Base-by-base conservation (phyloP, 2,888 invertebrate genomes). In the Hecatera dysodea region DNA sequence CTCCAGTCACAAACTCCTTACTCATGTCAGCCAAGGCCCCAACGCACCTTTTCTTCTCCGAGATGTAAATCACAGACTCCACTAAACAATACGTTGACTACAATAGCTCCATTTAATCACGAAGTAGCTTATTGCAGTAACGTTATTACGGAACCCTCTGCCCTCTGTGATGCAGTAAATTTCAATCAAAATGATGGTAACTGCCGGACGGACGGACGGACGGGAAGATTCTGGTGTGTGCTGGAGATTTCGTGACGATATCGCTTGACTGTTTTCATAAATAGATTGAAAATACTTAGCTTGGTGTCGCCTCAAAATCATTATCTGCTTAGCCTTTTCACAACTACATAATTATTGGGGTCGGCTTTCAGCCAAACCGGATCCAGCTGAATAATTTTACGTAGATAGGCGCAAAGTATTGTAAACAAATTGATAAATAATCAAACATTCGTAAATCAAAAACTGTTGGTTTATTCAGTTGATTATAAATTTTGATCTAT, bases 181-280 rank as follows among this genome's bases (percentile, higher is more conserved):
- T 94, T 94, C 93, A 94, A 95, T 95, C 94, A 94, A 92, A 94
- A 93, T 91, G 90, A 93, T 93, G 88, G 89, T 92, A 93, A 91
- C 91, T 89, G 90, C 93, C 93, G 94, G 94, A 93, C 93, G 89
- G 81, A 78, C 93, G 89, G 81, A 78, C 65, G 52, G 59, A 62
- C 69, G 60, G 88, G 56, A 9, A 19, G 90, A 95, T 94, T 94
- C 90, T 90, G 89, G 50, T 1, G 5, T 42, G 46, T 29, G 15
- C 19, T 44, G 27, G 53, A 72, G 70, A 86, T 82, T 22, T 70
- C 19, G 65, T 60, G 70, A 68, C 72, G 72, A 74, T 67, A 69
- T 61, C 46, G 75, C 33, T 50, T 27, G 0, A 39, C 0, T 39
- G 46, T 27, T n/a, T 55, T 19, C n/a, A 2, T 1, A 15, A 19